Percentiles rank a stretch among this genome's conserved stretches.
Evolutionary conservation across 1,140 invertebrate species (phyloP).

Genomic region (Drosophila novamexicana): DNA sequence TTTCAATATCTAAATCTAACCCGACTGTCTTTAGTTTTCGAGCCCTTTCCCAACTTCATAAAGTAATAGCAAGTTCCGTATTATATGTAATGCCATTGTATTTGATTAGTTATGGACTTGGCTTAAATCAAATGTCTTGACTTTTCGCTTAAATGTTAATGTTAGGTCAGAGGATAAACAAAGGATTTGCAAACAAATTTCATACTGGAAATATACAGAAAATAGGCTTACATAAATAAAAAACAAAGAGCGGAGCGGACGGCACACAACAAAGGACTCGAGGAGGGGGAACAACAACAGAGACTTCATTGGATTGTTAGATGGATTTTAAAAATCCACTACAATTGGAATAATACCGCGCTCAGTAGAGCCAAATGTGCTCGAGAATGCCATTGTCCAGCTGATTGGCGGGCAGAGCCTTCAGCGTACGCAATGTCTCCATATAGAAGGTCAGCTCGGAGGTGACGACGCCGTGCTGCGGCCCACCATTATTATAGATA

Average conservation of each 20-base stretch:
- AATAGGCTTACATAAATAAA: constrained; percentile 31
- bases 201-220: constrained; percentile 10
- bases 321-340: constrained; percentile 35
- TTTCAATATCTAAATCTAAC: too few species aligned
- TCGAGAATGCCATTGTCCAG: constrained; percentile 90
- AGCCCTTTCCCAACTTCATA: too few species aligned
- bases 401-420: constrained; percentile 91
- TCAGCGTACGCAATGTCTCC: constrained; percentile 94
- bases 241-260: neutral
- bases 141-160: neutral
- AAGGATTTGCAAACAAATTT: constrained; percentile 1
- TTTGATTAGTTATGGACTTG: constrained; percentile 5
- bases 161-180: neutral
- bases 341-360: constrained; percentile 50
- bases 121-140: constrained; percentile 2
- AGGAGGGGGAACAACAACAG: neutral
- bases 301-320: constrained; percentile 1
- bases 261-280: neutral
- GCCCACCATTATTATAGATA: constrained; percentile 97
- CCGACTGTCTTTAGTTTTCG: too few species aligned
- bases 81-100: constrained; percentile 3
- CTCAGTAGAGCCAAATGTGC: constrained; percentile 88
- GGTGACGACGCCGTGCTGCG: constrained; percentile 97
- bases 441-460: constrained; percentile 98
- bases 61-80: neutral